Evolutionary conservation across 2,888 invertebrate species (phyloP).

Genomic region (Ernsta delagoae): DNA sequence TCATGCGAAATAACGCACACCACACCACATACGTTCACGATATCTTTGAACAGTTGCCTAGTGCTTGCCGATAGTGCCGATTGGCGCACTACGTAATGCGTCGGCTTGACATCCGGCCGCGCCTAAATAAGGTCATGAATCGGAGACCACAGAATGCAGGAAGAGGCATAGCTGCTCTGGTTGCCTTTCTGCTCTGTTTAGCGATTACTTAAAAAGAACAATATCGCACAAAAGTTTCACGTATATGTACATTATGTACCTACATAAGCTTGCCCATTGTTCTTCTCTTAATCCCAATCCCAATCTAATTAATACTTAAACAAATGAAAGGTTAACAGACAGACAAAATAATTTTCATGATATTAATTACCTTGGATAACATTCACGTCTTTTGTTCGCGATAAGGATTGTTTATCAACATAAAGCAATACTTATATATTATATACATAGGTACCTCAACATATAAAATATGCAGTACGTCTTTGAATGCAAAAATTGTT

Average conservation of each 20-base stretch:
- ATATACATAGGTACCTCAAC: no score
- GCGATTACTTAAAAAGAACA: neutral
- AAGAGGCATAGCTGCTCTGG: neutral
- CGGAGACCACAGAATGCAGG: slow-evolving; percentile 31
- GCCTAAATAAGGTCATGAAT: slow-evolving; percentile 53
- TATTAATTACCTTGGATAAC: no score
- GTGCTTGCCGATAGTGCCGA: slow-evolving; percentile 50
- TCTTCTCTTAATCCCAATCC: neutral
- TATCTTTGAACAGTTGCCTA: slow-evolving; percentile 58
- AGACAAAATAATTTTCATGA: no score
- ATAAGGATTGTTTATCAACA: neutral
- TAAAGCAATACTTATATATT: no score
- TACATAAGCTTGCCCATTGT: neutral
- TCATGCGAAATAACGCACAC: slow-evolving; percentile 61
- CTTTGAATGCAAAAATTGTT: slow-evolving; percentile 1
- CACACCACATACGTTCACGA: slow-evolving; percentile 47
- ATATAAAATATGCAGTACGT: no score
- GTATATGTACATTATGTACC: neutral
- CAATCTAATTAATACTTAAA: no score
- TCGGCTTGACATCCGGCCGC: slow-evolving; percentile 65
- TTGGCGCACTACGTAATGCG: slow-evolving; percentile 50
- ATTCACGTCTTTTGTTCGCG: neutral
- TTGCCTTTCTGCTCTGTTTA: neutral
- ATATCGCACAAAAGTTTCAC: neutral
- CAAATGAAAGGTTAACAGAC: no score